Conservation (phyloP, 1,140 invertebrate species). For the Drosophila willistoni region DNA sequence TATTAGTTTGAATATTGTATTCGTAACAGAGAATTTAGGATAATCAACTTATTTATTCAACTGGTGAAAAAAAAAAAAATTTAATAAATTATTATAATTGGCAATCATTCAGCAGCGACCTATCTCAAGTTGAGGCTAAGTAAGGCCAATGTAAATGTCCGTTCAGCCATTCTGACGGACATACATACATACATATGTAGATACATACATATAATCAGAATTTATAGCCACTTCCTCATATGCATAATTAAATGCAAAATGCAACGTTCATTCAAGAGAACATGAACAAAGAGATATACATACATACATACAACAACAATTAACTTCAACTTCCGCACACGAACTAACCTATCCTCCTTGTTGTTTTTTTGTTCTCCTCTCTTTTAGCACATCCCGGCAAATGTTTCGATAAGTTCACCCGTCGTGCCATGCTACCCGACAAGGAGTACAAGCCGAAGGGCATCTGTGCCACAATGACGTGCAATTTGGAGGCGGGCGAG, state of each 20-base stretch:
- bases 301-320: conserved; percentile 38
- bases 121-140: not conserved
- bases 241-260: conserved; percentile 60
- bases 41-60: no score
- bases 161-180: not conserved
- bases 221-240: conserved; percentile 63
- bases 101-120: conserved; percentile 4
- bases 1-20: not conserved
- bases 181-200: conserved; percentile 1
- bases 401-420: conserved; percentile 80
- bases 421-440: conserved; percentile 74
- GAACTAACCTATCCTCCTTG: conserved; percentile 11
- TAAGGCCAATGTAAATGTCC: not conserved
- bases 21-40: no score
- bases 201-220: conserved; percentile 33
- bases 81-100: not conserved
- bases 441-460: conserved; percentile 82
- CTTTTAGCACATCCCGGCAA: conserved; percentile 73
- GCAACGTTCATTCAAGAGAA: conserved; percentile 42
- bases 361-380: conserved; percentile 27
- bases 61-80: no score
- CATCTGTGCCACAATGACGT: conserved; percentile 81
- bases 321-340: conserved; percentile 70
- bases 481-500: conserved; percentile 71
- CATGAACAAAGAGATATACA: conserved; percentile 25